Conservation (phyloP, 2,888 invertebrate species). For the Creontiades dilutus region DNA sequence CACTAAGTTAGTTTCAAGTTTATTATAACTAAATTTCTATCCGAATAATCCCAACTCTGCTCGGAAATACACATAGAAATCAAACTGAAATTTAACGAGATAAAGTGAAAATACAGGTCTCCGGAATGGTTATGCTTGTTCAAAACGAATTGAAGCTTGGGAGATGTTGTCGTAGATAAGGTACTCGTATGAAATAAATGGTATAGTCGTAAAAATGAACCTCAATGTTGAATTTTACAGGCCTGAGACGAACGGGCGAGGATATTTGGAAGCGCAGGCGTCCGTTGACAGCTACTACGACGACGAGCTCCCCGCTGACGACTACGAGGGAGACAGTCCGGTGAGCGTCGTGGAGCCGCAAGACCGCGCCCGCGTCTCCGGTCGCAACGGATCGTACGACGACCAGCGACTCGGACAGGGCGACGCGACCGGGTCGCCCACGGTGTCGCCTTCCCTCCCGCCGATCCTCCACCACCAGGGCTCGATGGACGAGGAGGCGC, state of each 20-base stretch:
- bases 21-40: too few relatives aligned
- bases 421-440: constrained; percentile 75
- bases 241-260: constrained; percentile 59
- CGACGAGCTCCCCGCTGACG: constrained; percentile 77
- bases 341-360: constrained; percentile 79
- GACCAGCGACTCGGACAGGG: constrained; percentile 51
- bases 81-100: too few relatives aligned
- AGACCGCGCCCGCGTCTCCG: background rate
- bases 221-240: background rate
- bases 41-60: too few relatives aligned
- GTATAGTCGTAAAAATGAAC: too few relatives aligned
- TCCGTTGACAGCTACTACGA: constrained; percentile 80
- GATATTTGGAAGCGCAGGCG: constrained; percentile 78
- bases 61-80: too few relatives aligned
- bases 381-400: constrained; percentile 52
- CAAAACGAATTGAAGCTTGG: too few relatives aligned
- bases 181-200: too few relatives aligned
- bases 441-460: constrained; percentile 70
- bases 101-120: too few relatives aligned
- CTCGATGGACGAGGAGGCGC: constrained; percentile 70
- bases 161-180: too few relatives aligned
- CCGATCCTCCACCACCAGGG: constrained; percentile 73
- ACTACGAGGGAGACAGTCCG: constrained; percentile 78
- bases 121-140: too few relatives aligned
- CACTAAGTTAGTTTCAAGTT: too few relatives aligned